These are phyloP conservation scores for Acutogordius australiensis DNA, from an alignment of 2,888 invertebrate genomes.

Conservation along the genomic window DNA sequence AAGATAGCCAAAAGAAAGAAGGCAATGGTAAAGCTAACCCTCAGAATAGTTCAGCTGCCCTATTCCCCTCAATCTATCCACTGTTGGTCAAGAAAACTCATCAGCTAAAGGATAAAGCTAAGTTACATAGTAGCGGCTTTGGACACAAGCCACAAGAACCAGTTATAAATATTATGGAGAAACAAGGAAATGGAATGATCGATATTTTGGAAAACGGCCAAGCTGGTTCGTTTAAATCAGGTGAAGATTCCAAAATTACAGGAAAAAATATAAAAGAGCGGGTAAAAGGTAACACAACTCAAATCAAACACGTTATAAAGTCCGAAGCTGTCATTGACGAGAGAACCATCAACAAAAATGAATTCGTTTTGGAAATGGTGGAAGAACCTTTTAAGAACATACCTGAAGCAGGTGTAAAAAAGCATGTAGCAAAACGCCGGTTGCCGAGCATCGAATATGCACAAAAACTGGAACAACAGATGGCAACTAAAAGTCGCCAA, in stretches of 20 bases:
- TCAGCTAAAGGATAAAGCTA: not conserved
- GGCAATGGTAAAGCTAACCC: not conserved
- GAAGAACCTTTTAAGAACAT: too few relatives aligned
- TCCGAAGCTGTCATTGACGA: not conserved
- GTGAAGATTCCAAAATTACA: too few relatives aligned
- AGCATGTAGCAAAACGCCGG: too few relatives aligned
- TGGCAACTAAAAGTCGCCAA: too few relatives aligned
- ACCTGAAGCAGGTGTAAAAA: too few relatives aligned
- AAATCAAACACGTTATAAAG: not conserved
- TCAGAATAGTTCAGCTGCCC: not conserved
- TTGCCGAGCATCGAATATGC: too few relatives aligned
- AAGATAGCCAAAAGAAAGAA: not conserved
- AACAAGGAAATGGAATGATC: not conserved
- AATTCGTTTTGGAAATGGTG: too few relatives aligned
- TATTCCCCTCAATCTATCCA: not conserved
- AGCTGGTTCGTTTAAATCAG: too few relatives aligned
- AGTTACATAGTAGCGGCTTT: too few relatives aligned
- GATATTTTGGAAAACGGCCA: not conserved
- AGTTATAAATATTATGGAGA: not conserved
- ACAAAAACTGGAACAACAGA: too few relatives aligned
- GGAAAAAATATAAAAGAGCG: not conserved
- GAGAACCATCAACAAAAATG: too few relatives aligned
- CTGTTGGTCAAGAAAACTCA: not conserved
- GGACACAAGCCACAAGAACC: not conserved
- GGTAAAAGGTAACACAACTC: not conserved